Evolutionary conservation across 2,797 vertebrate species (phyloP).

Genomic region (Trematomus bernacchii): DNA sequence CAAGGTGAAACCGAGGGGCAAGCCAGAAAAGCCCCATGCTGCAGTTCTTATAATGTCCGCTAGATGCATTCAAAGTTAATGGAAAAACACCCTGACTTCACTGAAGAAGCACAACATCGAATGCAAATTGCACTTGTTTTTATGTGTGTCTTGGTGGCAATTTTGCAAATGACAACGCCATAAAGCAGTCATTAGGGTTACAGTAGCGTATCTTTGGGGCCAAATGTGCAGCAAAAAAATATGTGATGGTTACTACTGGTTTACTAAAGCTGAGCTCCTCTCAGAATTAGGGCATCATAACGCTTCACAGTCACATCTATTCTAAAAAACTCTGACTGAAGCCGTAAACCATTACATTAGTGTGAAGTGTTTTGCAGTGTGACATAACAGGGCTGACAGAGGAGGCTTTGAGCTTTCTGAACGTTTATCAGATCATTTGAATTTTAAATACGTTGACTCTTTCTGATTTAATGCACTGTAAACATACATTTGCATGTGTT

Average conservation of each 20-base stretch:
- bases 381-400: constrained; percentile 29
- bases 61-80: constrained; percentile 8
- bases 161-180: constrained; percentile 26
- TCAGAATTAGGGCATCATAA: constrained; percentile 24
- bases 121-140: constrained; percentile 12
- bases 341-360: constrained; percentile 36
- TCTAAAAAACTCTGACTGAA: constrained; percentile 29
- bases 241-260: not conserved
- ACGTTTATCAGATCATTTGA: constrained; percentile 55
- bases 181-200: constrained; percentile 25
- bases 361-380: constrained; percentile 35
- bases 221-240: not conserved
- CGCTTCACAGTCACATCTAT: constrained; percentile 32
- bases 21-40: constrained; percentile 4
- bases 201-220: constrained; percentile 18
- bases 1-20: constrained; percentile 61
- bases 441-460: constrained; percentile 51
- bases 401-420: constrained; percentile 15
- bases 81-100: not conserved
- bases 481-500: constrained; percentile 50
- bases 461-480: constrained; percentile 52
- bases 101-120: constrained; percentile 11
- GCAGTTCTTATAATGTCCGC: constrained; percentile 33
- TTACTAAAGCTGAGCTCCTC: constrained; percentile 2
- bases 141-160: constrained; percentile 4